Evolutionary conservation across 2,113 vertebrate species (phyloP), one percentile per base, ranked within the genome.

Genomic region (Pteronura brasiliensis): DNA sequence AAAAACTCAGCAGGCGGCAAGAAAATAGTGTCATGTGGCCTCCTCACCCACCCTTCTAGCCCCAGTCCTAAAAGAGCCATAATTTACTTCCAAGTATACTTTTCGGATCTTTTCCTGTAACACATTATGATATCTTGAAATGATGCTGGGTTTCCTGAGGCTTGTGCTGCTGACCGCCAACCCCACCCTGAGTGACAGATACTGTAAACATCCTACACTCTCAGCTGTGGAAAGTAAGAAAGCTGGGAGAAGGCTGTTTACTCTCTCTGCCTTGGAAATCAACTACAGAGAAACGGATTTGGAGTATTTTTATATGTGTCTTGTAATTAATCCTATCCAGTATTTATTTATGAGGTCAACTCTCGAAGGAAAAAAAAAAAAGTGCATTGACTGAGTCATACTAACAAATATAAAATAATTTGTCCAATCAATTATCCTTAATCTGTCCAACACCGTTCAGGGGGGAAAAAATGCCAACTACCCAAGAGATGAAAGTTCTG

Each of bases 161-260:
- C 94, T 93, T 95, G 49, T 23, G 88, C 93, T 98, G 93, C 96
- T 97, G 97, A 85, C 85, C 44, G 34, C 67, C 97, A 96, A 71
- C 67, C 97, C 89, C 90, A 27, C 65, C 97, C 88, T 99, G 99
- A 99, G 99, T 71, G 98, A 98, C 99, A 99, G 99, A 99, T 98
- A 99, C 97, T 99, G 99, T 99, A 99, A 99, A 99, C 99, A 99
- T 99, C 99, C 99, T 99, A 99, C 99, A 99, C 99, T 99, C 99
- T 99, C 99, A 99, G 99, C 99, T 99, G 99, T 99, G 98, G 98
- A 99, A 98, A 98, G 96, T 99, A 98, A 99, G 96, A 99, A 99
- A 99, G 99, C 99, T 99, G 99, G 99, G 99, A 99, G 99, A 99
- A 99, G 99, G 99, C 99, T 99, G 99, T 99, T 99, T 99, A 99